Evolutionary conservation across 1,140 invertebrate species (phyloP).

Genomic region (Cryptotermes secundus): DNA sequence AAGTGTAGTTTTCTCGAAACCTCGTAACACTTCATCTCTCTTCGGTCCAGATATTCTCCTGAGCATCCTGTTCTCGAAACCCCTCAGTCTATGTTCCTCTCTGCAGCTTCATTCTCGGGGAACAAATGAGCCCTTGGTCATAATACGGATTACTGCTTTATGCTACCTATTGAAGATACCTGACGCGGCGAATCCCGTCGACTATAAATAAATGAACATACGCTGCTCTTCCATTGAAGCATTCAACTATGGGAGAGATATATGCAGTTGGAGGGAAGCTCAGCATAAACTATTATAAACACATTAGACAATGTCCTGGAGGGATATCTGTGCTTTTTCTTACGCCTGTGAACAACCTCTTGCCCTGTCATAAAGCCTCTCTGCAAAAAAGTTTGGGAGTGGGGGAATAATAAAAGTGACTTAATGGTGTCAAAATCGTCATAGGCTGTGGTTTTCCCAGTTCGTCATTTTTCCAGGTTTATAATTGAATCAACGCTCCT

Average conservation of each 20-base stretch:
- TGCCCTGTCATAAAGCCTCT: not conserved
- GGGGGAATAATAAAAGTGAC: not conserved
- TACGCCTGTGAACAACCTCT: not conserved
- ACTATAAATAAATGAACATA: not conserved
- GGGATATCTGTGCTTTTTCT: not conserved
- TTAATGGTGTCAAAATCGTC: not conserved
- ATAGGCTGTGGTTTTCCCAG: not conserved
- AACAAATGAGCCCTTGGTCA: too few species aligned
- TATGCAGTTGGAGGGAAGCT: not conserved
- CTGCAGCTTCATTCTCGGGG: too few species aligned
- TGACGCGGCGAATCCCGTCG: too few species aligned
- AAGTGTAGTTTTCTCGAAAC: too few species aligned
- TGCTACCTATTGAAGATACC: too few species aligned
- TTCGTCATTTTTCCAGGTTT: not conserved
- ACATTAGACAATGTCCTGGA: not conserved
- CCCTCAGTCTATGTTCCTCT: too few species aligned
- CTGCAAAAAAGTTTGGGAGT: not conserved
- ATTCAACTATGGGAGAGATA: not conserved
- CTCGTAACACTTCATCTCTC: too few species aligned
- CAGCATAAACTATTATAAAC: not conserved
- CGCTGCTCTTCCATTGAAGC: not conserved
- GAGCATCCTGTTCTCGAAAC: too few species aligned
- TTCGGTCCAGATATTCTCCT: too few species aligned
- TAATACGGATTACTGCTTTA: too few species aligned
- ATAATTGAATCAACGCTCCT: not conserved